Conservation (phyloP, 2,113 vertebrate genomes). For the Aspiorhynchus laticeps region DNA sequence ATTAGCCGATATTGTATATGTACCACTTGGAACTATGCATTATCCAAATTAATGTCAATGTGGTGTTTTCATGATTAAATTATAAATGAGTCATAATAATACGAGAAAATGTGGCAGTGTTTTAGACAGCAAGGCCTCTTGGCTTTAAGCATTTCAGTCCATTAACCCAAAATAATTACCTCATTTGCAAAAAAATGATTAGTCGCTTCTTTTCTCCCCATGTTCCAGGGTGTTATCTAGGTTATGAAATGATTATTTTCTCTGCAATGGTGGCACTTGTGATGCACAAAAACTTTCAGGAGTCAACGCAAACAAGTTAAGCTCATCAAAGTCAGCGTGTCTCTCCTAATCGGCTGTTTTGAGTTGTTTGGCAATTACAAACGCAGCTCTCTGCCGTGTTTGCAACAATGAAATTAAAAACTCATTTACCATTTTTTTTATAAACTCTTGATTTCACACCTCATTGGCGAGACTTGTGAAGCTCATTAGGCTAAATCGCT, state of each 20-base stretch:
- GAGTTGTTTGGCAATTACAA: slow-evolving; percentile 35
- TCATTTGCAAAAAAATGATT: slow-evolving; percentile 43
- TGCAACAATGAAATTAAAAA: slow-evolving; percentile 31
- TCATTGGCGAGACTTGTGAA: slow-evolving; percentile 22
- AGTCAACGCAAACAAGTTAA: neutral
- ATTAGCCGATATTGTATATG: slow-evolving; percentile 18
- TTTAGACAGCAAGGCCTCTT: slow-evolving; percentile 31
- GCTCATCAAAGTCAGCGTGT: slow-evolving; percentile 9
- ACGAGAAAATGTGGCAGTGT: slow-evolving; percentile 1
- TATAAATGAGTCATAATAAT: slow-evolving; percentile 32
- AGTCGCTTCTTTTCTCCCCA: neutral
- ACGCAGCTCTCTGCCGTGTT: neutral
- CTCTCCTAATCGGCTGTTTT: neutral
- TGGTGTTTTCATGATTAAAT: slow-evolving; percentile 39
- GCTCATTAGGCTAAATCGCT: slow-evolving; percentile 30
- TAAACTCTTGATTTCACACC: slow-evolving; percentile 29
- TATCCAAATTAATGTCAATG: slow-evolving; percentile 38
- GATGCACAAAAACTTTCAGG: neutral
- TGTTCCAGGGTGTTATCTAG: slow-evolving; percentile 10
- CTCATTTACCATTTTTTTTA: slow-evolving; percentile 13
- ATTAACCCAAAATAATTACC: slow-evolving; percentile 45
- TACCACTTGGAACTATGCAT: slow-evolving; percentile 31
- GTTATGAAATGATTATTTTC: neutral
- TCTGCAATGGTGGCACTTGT: neutral
- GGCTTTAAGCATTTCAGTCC: slow-evolving; percentile 40